Percentiles rank a stretch among this genome's conserved stretches.
These are phyloP conservation scores for Heliconius charithonia DNA, from an alignment of 2,888 invertebrate genomes.

Conservation along the genomic window DNA sequence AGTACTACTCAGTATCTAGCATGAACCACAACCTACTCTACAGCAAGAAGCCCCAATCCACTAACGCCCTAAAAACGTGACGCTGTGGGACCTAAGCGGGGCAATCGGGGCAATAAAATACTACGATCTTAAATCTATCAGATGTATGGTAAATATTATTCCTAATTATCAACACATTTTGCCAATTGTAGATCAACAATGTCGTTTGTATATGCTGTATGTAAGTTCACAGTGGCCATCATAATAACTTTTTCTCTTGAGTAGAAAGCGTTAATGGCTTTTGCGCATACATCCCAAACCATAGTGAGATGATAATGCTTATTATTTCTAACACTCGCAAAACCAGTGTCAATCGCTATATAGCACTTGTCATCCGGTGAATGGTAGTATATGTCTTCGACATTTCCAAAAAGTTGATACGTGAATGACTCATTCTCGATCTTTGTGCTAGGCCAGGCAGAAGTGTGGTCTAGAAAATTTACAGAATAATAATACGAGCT, in stretches of 20 bases:
- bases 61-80: no score
- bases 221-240: not conserved
- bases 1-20: no score
- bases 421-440: not conserved
- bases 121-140: no score
- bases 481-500: not conserved
- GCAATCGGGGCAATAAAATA: no score
- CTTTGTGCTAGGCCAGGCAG: not conserved
- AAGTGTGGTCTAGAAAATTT: not conserved
- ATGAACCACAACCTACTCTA: no score
- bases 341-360: conserved; percentile 9
- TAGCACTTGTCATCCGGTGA: not conserved
- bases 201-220: conserved; percentile 3
- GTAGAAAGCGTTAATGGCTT: conserved; percentile 4
- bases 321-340: not conserved
- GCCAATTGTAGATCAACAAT: not conserved
- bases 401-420: not conserved
- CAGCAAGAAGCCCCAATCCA: no score
- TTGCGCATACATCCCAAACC: not conserved
- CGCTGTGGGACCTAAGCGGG: no score
- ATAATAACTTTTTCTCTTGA: not conserved
- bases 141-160: not conserved
- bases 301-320: not conserved
- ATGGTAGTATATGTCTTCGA: conserved; percentile 4
- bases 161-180: not conserved